These are phyloP conservation scores for Rousettus madagascariensis DNA, from an alignment of 2,797 vertebrate species.

Conservation along the genomic window DNA sequence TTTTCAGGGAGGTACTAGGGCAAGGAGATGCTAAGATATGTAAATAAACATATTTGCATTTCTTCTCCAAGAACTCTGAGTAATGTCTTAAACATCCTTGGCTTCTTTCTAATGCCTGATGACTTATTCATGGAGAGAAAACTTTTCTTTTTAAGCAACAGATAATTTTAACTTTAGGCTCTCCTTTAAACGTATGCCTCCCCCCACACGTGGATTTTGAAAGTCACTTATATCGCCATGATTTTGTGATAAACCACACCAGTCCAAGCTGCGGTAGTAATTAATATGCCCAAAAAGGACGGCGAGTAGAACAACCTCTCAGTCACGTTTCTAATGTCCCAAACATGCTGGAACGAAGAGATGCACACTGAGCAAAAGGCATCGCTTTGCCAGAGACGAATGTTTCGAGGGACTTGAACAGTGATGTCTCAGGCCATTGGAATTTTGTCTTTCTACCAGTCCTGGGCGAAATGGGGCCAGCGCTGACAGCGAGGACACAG, in stretches of 20 bases:
- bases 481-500: background rate
- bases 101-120: background rate
- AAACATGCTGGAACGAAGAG: background rate
- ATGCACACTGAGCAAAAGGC: background rate
- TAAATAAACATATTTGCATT: slow-evolving; percentile 29
- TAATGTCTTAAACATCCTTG: background rate
- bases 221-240: background rate
- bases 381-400: background rate
- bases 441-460: background rate
- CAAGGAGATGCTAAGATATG: background rate
- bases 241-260: background rate
- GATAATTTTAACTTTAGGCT: background rate
- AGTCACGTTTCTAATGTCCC: background rate
- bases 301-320: too few relatives aligned
- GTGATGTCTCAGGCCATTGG: background rate
- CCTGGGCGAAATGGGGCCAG: background rate
- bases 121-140: background rate
- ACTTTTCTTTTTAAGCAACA: background rate
- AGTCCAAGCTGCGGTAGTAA: rapidly evolving
- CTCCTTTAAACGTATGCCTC: background rate
- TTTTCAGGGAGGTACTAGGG: background rate
- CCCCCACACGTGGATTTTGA: background rate
- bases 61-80: slow-evolving; percentile 4
- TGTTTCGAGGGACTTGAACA: background rate
- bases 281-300: too few relatives aligned